Conservation (phyloP, 2,797 vertebrate genomes). For the Siniperca scherzeri region DNA sequence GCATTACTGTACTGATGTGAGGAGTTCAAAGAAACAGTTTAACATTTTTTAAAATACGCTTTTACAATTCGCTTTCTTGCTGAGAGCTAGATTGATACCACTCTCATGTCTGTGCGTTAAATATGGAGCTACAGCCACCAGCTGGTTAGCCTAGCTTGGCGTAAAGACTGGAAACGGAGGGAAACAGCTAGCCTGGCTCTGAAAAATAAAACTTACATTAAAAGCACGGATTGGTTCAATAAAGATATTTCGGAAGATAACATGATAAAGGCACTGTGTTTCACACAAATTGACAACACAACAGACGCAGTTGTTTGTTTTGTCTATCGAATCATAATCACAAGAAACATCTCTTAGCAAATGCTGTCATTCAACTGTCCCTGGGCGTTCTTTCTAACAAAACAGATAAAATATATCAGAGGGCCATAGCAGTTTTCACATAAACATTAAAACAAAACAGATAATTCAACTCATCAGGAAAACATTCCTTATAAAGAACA, state of each 20-base stretch:
- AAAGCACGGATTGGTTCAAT: conserved; percentile 79
- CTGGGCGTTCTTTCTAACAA: conserved; percentile 65
- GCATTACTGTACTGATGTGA: conserved; percentile 32
- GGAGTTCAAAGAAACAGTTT: conserved; percentile 8
- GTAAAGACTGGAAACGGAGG: neutral
- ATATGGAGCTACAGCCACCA: conserved; percentile 26
- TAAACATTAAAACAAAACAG: conserved; percentile 75
- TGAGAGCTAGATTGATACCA: neutral
- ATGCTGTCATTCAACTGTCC: conserved; percentile 69
- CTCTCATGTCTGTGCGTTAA: conserved; percentile 7
- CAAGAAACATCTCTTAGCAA: conserved; percentile 85
- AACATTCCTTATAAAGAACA: conserved; percentile 83
- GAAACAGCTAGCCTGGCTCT: neutral
- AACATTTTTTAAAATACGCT: conserved; percentile 18
- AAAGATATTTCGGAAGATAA: conserved; percentile 73
- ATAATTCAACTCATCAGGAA: conserved; percentile 80
- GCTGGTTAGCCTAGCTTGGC: conserved; percentile 2
- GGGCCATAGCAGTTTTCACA: conserved; percentile 67
- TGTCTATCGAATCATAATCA: conserved; percentile 73
- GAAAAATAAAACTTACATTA: conserved; percentile 21
- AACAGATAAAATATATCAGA: conserved; percentile 71
- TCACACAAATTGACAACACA: conserved; percentile 81
- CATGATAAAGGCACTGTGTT: conserved; percentile 84
- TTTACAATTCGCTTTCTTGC: neutral
- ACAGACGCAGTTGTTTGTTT: conserved; percentile 83